A percentile compares a stretch with the other conserved stretches of the same genome.
phyloP scores from a whole-genome alignment of 2,113 vertebrate genomes.

The Saguinus imperator region DNA sequence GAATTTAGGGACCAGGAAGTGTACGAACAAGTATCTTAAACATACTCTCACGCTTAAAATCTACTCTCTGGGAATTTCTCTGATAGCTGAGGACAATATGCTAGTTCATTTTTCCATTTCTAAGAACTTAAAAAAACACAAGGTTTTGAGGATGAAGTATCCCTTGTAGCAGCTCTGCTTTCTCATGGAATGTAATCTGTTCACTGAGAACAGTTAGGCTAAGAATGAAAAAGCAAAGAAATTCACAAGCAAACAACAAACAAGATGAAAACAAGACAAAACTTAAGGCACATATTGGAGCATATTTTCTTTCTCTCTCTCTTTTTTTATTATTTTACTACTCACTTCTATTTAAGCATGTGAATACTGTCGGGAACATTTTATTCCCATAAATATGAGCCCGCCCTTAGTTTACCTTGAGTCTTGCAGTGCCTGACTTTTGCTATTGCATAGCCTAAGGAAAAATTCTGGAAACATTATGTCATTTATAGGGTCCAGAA shows the following conservation, averaged over 20 bases:
- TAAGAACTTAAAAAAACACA: not conserved
- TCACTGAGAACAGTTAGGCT: not conserved
- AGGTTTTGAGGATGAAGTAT: not conserved
- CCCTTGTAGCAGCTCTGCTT: not conserved
- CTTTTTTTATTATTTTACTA: not conserved
- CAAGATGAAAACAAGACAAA: not conserved
- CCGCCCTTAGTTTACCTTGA: not conserved
- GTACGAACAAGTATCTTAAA: not conserved
- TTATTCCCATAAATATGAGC: not conserved
- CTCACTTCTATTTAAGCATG: not conserved
- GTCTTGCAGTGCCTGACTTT: not conserved
- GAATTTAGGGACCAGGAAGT: not conserved
- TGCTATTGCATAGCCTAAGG: not conserved
- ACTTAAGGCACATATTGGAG: not conserved
- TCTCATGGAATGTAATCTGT: not conserved
- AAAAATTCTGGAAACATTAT: constrained; percentile 53
- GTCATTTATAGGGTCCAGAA: constrained; percentile 59
- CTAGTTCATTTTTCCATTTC: constrained; percentile 4
- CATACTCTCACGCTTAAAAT: not conserved
- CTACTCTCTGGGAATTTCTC: not conserved
- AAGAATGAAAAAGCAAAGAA: not conserved
- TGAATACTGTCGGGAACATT: not conserved
- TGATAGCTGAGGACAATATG: not conserved
- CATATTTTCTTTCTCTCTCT: not conserved
- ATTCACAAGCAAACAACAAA: not conserved